phyloP scores from a whole-genome alignment of 2,888 invertebrate genomes.

The Eilema sororculum region DNA sequence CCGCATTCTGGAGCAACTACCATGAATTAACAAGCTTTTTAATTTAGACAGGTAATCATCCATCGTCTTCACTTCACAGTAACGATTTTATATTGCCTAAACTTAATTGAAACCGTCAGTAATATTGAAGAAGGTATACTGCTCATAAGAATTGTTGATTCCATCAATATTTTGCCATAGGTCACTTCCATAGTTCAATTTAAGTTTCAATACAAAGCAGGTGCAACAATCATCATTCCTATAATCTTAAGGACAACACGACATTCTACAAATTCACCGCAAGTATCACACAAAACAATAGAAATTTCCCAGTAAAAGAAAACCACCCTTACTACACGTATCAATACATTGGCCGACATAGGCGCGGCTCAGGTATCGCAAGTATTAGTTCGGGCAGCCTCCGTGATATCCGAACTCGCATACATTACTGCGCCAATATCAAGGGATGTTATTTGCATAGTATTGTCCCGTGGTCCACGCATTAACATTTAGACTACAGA shows the following conservation, averaged over 20 bases:
- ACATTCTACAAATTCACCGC: constrained; percentile 25
- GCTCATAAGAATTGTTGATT: no score
- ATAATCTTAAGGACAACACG: not conserved
- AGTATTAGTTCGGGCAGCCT: constrained; percentile 42
- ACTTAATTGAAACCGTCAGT: no score
- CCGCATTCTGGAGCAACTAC: no score
- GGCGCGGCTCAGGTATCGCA: constrained; percentile 44
- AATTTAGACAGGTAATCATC: not conserved
- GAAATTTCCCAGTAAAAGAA: constrained; percentile 10
- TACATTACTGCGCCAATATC: constrained; percentile 74
- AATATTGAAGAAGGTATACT: no score
- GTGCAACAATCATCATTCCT: not conserved
- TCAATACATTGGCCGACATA: constrained; percentile 30
- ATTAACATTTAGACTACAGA: constrained; percentile 79
- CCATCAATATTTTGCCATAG: not conserved
- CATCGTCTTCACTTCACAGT: not conserved
- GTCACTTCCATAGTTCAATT: not conserved
- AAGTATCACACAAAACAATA: constrained; percentile 26
- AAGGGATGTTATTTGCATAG: constrained; percentile 75
- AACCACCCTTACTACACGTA: constrained; percentile 14
- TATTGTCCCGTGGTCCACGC: constrained; percentile 69
- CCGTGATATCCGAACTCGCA: constrained; percentile 65
- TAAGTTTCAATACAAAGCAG: not conserved
- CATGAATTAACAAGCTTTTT: not conserved
- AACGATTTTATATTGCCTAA: not conserved